Conservation (phyloP, 2,113 vertebrate species). For the Polypterus senegalus region DNA sequence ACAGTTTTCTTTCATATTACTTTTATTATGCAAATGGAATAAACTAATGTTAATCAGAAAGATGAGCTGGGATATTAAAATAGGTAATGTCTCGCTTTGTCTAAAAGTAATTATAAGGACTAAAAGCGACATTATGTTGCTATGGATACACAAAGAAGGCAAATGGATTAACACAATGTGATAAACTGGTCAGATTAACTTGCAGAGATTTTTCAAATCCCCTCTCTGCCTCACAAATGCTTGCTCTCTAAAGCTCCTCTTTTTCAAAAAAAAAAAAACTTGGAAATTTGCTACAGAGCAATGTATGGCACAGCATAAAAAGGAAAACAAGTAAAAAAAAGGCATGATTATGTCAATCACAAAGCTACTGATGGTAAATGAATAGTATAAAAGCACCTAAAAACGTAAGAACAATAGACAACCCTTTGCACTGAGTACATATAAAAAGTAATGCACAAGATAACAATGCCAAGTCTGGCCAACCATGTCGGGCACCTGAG, state of each 20-base stretch:
- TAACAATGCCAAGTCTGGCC: too few relatives aligned
- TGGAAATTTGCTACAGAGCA: not conserved
- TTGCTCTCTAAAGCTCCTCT: not conserved
- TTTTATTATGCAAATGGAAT: slow-evolving; percentile 57
- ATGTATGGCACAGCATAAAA: too few relatives aligned
- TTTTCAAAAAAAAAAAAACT: not conserved
- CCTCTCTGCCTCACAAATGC: not conserved
- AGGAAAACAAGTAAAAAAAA: too few relatives aligned
- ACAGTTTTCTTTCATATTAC: slow-evolving; percentile 41
- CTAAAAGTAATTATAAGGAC: slow-evolving; percentile 53
- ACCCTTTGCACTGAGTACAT: too few relatives aligned
- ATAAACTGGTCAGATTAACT: slow-evolving; percentile 2
- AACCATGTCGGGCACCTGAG: too few relatives aligned
- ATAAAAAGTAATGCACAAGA: too few relatives aligned
- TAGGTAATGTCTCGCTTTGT: slow-evolving; percentile 33
- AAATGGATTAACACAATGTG: not conserved
- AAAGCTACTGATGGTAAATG: too few relatives aligned
- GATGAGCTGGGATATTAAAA: slow-evolving; percentile 45
- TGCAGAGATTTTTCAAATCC: not conserved
- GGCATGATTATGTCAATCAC: too few relatives aligned
- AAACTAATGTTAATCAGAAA: slow-evolving; percentile 45
- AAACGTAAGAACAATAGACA: too few relatives aligned
- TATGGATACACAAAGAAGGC: slow-evolving; percentile 17
- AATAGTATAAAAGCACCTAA: too few relatives aligned
- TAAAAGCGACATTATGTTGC: slow-evolving; percentile 24